phyloP scores from a whole-genome alignment of 2,113 vertebrate species.

The Peromyscus leucopus region DNA sequence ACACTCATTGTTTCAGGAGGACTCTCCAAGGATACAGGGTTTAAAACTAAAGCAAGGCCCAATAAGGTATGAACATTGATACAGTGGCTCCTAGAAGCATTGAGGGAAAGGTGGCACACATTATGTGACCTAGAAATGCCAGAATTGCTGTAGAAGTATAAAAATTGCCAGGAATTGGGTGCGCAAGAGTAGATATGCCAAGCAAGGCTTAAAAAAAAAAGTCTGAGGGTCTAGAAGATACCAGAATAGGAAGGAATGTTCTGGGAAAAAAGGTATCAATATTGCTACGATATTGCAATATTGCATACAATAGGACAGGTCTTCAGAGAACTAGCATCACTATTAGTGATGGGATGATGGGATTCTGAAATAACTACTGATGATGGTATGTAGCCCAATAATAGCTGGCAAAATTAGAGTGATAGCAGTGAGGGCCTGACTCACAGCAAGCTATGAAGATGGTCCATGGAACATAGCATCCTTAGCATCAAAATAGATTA shows the following conservation, averaged over 20 bases:
- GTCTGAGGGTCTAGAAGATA: background rate
- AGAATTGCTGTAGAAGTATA: background rate
- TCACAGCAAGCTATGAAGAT: background rate
- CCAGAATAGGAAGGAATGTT: constrained; percentile 40
- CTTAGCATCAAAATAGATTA: background rate
- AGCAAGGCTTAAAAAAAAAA: background rate
- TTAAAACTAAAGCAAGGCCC: background rate
- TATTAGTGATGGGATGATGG: background rate
- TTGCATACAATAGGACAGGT: background rate
- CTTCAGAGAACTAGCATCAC: background rate
- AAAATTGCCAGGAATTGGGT: background rate
- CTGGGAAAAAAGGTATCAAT: background rate
- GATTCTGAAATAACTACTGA: background rate
- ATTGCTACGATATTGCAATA: background rate
- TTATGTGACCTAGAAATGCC: background rate
- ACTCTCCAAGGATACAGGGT: background rate
- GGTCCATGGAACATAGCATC: background rate
- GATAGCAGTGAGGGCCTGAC: background rate
- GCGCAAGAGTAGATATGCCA: background rate
- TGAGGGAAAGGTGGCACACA: background rate
- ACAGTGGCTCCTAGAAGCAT: background rate
- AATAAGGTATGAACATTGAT: background rate
- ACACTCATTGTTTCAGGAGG: background rate
- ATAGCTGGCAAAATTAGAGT: background rate
- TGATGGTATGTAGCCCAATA: background rate